Base-by-base conservation (phyloP, 2,797 vertebrate genomes). In the Rhinoraja longicauda region DNA sequence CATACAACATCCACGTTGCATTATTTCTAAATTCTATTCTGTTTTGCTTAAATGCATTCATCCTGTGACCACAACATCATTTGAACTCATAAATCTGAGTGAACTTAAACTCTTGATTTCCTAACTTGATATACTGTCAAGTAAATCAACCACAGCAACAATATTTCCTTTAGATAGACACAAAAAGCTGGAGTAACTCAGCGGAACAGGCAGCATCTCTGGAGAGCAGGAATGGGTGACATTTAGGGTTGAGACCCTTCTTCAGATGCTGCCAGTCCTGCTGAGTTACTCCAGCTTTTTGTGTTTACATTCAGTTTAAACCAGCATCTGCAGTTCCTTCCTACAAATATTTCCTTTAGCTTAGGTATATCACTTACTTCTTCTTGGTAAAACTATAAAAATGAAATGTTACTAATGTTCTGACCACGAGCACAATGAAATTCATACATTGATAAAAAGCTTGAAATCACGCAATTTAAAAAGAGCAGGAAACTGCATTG, bases 21-120 rank as follows among this genome's bases (percentile, higher is more conserved):
- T 86, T 86, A 86, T 86, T 86, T 86, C n/a, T 12, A 62, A 86
- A 62, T 29, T n/a, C 29, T 17, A 86, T 62, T 62, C 82, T 29
- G 57, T 24, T 84, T n/a, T 29, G 29, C 57, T 64, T 86, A 64
- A 86, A 15, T 64, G 62, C 32, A 6, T 17, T 86, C 59, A 4
- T 64, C 62, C 53, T 64, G n/a, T 32, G 57, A 84, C 3, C 62
- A 15, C 29, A 24, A 64, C 13, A 4, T 57, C 53, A 82, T 8
- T 26, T 82, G 78, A 81, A 73, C 36, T 24, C 82, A 21, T 21
- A 82, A 82, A 53, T 26, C 45, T 8, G 79, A 57, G 3, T 26
- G 26, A 82, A 26, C 24, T 82, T 24, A 82, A 82, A 45, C 17
- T 53, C 78, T 21, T 81, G 21, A 24, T 17, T 13, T 21, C 0